These are phyloP conservation scores for Thamnophis elegans DNA, from an alignment of 2,797 vertebrate species.

Conservation along the genomic window DNA sequence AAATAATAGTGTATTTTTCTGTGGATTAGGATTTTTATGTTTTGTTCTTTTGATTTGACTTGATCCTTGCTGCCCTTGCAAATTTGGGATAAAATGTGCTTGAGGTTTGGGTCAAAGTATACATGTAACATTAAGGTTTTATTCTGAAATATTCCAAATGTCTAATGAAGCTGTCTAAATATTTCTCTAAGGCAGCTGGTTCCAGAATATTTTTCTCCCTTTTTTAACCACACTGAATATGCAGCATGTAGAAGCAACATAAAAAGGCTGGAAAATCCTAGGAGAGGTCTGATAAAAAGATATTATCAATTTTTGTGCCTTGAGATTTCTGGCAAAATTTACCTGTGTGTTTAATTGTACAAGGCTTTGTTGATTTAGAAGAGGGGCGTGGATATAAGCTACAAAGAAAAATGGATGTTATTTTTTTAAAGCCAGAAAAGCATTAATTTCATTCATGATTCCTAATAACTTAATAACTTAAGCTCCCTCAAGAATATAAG, in stretches of 20 bases:
- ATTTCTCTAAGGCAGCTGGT: background rate
- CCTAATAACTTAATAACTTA: background rate
- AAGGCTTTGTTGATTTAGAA: background rate
- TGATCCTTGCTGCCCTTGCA: no score
- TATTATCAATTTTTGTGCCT: background rate
- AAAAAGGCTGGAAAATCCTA: constrained; percentile 1
- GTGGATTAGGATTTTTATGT: no score
- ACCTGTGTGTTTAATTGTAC: background rate
- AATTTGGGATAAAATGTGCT: no score
- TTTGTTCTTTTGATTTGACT: no score
- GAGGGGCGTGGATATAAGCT: background rate
- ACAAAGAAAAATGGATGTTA: background rate
- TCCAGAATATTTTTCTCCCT: background rate
- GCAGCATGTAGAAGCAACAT: background rate
- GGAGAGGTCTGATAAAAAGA: constrained; percentile 2
- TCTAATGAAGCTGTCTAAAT: background rate
- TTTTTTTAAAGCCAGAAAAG: background rate
- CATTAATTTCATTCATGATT: background rate
- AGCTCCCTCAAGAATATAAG: background rate
- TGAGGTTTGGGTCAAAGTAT: background rate
- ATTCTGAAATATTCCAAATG: background rate
- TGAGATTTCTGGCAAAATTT: background rate
- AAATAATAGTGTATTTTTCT: background rate
- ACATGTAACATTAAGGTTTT: background rate
- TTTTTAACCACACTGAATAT: background rate